Evolutionary conservation across 1,140 invertebrate species (phyloP), one percentile per base, ranked within the genome.

Genomic region (Ceratosolen solmsi): DNA sequence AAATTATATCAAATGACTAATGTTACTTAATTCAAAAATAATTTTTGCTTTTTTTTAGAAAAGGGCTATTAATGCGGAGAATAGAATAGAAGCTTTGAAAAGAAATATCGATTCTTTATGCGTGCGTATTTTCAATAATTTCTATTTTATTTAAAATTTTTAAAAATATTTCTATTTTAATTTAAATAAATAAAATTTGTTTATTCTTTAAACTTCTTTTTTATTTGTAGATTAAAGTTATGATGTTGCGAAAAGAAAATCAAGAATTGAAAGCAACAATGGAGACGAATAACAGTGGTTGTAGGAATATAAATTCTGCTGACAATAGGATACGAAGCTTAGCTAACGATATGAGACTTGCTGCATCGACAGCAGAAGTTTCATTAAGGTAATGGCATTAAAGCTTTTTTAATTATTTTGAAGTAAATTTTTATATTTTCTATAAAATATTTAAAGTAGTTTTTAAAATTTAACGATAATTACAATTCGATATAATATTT

Each of bases 301-400:
- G 84, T 80, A 86, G 85, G 63, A 77, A 87, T 72, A 72, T 84
- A 41, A 89, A 86, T 80, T 25, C 74, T 41, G 86, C 74, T 41
- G 86, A 88, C 75, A 86, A 77, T 78, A 90, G 84, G 81, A 87
- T 88, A 83, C 89, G 87, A 86, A 89, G 90, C 82, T 84, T 93
- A 36, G 93, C 93, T 58, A 87, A 91, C 77, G 94, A 95, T 85
- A 87, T 95, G 65, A 89, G 92, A 79, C 88, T 90, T 60, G 94
- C 94, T 72, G 94, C 94, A 51, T 92, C 92, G 78, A 93, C 93
- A 63, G 94, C 94, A 25, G 94, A 95, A 89, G 89, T 92, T 46
- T 94, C 94, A 30, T 88, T 95, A 9, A 94, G 94, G 94, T 94
- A 88, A 86, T 68, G 15, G 4, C 25, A n/a, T n/a, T n/a, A n/a